phyloP scores from a whole-genome alignment of 2,797 vertebrate genomes.

The Sebastes vulpes region DNA sequence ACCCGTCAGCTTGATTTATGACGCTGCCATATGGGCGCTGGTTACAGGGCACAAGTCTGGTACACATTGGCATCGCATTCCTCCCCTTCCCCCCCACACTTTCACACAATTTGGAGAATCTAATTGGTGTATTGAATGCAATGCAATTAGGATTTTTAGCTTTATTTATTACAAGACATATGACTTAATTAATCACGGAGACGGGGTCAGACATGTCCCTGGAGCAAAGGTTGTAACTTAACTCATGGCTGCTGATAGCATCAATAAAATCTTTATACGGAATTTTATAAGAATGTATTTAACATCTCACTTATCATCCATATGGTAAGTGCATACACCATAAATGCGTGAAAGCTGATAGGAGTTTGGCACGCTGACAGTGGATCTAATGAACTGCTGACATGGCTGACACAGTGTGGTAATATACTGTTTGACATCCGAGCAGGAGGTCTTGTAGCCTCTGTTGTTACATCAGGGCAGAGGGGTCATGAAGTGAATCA shows the following conservation, averaged over 20 bases:
- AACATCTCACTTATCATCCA: background rate
- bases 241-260: background rate
- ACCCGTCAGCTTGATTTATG: slow-evolving; percentile 76
- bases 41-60: slow-evolving; percentile 20
- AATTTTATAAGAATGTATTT: background rate
- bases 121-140: background rate
- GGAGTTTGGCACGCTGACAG: background rate
- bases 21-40: slow-evolving; percentile 61
- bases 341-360: slow-evolving; percentile 24
- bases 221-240: background rate
- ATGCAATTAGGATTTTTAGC: background rate
- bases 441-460: background rate
- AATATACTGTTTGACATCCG: slow-evolving; percentile 8
- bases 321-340: background rate
- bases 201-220: background rate
- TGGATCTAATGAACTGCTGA: slow-evolving; percentile 35
- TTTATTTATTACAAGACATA: background rate
- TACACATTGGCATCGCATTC: slow-evolving; percentile 27
- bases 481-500: background rate
- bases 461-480: background rate
- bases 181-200: background rate
- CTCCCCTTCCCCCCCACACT: background rate
- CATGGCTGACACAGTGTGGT: background rate
- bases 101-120: slow-evolving; percentile 3
- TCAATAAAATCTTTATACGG: background rate